Conservation (phyloP, 2,888 invertebrate species). For the Catocala nupta region DNA sequence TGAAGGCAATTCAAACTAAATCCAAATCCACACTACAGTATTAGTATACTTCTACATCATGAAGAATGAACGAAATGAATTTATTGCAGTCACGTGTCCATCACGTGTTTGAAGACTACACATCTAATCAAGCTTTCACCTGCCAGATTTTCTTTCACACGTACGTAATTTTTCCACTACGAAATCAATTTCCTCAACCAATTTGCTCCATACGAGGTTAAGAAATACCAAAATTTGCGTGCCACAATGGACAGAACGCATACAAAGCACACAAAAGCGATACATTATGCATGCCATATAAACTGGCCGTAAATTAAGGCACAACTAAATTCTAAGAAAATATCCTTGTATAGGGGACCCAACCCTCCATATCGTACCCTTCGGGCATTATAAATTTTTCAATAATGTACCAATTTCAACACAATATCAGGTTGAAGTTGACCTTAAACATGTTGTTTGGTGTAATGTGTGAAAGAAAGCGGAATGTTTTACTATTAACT, state of each 20-base stretch:
- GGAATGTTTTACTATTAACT: too few species aligned
- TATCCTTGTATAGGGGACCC: conserved; percentile 43
- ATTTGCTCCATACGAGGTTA: conserved; percentile 12
- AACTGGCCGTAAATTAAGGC: conserved; percentile 53
- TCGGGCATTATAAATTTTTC: conserved; percentile 61
- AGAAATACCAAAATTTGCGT: conserved; percentile 35
- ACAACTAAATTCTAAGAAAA: conserved; percentile 50
- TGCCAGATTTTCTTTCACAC: neutral
- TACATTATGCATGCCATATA: conserved; percentile 57
- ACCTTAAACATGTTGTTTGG: conserved; percentile 57
- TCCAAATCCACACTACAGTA: too few species aligned
- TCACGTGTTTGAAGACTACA: too few species aligned
- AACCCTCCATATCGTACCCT: conserved; percentile 50
- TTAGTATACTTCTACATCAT: too few species aligned
- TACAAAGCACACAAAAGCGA: conserved; percentile 42
- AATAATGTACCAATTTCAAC: conserved; percentile 70
- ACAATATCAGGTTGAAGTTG: conserved; percentile 66
- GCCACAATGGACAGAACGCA: conserved; percentile 19
- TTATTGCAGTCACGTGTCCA: too few species aligned
- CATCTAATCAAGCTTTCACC: too few species aligned
- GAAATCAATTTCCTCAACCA: conserved; percentile 14
- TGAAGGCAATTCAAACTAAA: too few species aligned
- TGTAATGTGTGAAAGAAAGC: conserved; percentile 5
- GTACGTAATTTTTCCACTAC: conserved; percentile 3
- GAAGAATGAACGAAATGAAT: too few species aligned